Conservation (phyloP, 1,140 invertebrate species). For the Polypedilum vanderplanki region DNA sequence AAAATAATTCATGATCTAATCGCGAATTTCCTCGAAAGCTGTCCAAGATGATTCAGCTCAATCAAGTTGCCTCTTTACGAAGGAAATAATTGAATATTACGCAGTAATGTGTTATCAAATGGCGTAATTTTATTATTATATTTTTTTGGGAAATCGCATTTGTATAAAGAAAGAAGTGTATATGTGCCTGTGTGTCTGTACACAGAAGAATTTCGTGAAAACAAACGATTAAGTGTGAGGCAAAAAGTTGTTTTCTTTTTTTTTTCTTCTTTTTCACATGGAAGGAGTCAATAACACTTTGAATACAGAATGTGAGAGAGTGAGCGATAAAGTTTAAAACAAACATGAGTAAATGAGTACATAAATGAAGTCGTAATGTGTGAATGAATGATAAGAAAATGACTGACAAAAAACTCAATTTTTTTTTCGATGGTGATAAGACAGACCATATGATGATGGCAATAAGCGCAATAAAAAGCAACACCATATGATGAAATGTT, state of each 20-base stretch:
- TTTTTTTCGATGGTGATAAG: background rate
- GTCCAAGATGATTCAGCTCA: background rate
- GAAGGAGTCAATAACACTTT: background rate
- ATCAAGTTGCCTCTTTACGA: background rate
- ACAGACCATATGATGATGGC: background rate
- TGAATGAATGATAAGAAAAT: constrained; percentile 19
- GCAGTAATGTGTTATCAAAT: background rate
- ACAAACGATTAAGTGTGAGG: background rate
- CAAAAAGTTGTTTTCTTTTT: too few species aligned
- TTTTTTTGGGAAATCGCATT: background rate
- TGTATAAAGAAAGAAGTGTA: background rate
- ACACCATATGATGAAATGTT: background rate
- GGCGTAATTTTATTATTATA: constrained; percentile 1
- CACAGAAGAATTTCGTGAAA: background rate
- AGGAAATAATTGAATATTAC: background rate
- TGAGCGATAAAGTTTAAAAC: background rate
- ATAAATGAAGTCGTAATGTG: background rate
- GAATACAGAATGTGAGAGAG: background rate
- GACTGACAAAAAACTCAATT: background rate
- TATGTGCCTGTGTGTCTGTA: background rate
- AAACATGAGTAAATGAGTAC: constrained; percentile 2
- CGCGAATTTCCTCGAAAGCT: too few species aligned
- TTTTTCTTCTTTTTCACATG: too few species aligned
- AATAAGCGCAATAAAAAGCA: background rate
- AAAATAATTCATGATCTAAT: too few species aligned